phyloP scores from a whole-genome alignment of 2,888 invertebrate species.

The Thera britannica region DNA sequence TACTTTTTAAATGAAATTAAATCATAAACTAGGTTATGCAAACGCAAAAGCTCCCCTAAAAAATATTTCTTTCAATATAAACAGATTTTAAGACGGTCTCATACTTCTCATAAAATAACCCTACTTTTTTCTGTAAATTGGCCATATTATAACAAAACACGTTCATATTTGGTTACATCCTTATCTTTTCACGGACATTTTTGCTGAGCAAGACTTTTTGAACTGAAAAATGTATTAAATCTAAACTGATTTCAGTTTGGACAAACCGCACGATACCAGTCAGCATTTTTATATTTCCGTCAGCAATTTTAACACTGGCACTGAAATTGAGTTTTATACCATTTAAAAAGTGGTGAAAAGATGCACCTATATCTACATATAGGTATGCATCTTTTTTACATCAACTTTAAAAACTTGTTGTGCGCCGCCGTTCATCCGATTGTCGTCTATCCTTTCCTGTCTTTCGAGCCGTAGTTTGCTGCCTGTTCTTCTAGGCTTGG shows the following conservation, averaged over 20 bases:
- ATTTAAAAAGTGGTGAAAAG: too few species aligned
- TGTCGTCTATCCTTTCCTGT: too few species aligned
- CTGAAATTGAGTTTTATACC: too few species aligned
- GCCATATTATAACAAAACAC: constrained; percentile 74
- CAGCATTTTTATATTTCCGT: constrained; percentile 13
- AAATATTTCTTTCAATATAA: neutral
- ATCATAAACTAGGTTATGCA: too few species aligned
- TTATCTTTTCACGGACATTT: constrained; percentile 70
- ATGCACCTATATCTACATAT: too few species aligned
- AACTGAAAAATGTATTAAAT: constrained; percentile 53
- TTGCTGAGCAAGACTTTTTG: constrained; percentile 56
- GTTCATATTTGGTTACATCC: constrained; percentile 69
- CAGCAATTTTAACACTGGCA: neutral
- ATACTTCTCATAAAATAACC: constrained; percentile 4
- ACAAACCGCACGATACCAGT: constrained; percentile 35
- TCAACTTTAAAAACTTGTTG: too few species aligned
- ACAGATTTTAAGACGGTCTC: neutral
- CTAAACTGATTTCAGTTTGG: constrained; percentile 8
- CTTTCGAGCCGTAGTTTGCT: too few species aligned
- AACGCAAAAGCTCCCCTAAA: too few species aligned
- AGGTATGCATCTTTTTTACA: too few species aligned
- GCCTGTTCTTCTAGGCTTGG: too few species aligned
- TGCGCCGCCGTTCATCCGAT: too few species aligned
- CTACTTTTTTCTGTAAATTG: constrained; percentile 57
- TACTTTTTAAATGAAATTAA: too few species aligned